Conservation (phyloP, 2,888 invertebrate genomes). For the Athetis lepigone region DNA sequence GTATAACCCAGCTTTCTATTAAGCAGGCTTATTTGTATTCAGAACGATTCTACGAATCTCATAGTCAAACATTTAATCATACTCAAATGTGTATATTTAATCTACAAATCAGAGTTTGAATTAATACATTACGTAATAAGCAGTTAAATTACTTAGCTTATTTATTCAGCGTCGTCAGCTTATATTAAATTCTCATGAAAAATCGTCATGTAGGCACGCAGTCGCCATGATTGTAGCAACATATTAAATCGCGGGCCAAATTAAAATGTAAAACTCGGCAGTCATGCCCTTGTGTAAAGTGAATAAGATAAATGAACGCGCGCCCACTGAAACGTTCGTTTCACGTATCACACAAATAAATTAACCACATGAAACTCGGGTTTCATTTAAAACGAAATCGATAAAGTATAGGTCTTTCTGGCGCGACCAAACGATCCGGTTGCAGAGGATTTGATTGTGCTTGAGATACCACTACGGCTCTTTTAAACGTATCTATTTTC, state of each 20-base stretch:
- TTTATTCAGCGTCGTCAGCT: conserved; percentile 25
- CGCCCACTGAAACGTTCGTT: conserved; percentile 73
- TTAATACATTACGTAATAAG: conserved; percentile 6
- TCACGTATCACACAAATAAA: conserved; percentile 79
- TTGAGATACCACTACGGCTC: neutral
- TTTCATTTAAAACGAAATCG: conserved; percentile 66
- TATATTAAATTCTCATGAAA: conserved; percentile 61
- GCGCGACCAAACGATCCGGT: conserved; percentile 16
- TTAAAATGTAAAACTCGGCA: conserved; percentile 82
- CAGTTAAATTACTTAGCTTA: conserved; percentile 26
- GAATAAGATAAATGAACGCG: conserved; percentile 82
- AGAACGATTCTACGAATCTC: no score
- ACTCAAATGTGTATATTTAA: neutral
- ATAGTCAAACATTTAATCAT: neutral
- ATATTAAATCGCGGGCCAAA: conserved; percentile 77
- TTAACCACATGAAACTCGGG: conserved; percentile 68
- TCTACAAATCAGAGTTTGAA: conserved; percentile 2
- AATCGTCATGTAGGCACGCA: conserved; percentile 50
- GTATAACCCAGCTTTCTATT: neutral
- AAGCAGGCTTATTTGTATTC: neutral
- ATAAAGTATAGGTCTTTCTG: conserved; percentile 51
- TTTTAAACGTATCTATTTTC: conserved; percentile 3
- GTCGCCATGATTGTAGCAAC: conserved; percentile 61
- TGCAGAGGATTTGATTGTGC: conserved; percentile 8
- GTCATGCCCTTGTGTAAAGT: conserved; percentile 81